Conservation (phyloP, 2,113 vertebrate species). For the Peromyscus maniculatus region DNA sequence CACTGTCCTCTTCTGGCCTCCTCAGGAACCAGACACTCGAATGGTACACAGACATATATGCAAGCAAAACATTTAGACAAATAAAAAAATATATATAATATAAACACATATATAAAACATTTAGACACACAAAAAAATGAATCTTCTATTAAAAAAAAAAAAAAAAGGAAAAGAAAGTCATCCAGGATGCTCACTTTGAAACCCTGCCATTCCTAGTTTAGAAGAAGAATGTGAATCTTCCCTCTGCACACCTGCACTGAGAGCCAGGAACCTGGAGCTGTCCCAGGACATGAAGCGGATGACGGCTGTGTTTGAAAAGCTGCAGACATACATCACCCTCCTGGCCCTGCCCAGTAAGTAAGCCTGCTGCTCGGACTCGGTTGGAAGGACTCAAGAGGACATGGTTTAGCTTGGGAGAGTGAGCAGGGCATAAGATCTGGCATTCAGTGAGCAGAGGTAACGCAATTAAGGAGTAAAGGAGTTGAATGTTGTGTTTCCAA, state of each 20-base stretch:
- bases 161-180: neutral
- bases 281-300: slow-evolving; percentile 93
- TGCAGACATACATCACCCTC: slow-evolving; percentile 93
- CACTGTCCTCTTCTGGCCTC: neutral
- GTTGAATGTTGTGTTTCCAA: slow-evolving; percentile 31
- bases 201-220: slow-evolving; percentile 90
- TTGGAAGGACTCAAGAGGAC: neutral
- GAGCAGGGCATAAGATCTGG: neutral
- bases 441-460: neutral
- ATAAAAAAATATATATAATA: neutral
- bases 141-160: neutral
- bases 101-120: neutral
- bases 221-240: slow-evolving; percentile 96
- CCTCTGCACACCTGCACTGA: slow-evolving; percentile 93
- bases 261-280: slow-evolving; percentile 93
- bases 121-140: neutral
- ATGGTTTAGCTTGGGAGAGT: neutral
- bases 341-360: slow-evolving; percentile 96
- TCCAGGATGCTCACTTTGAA: slow-evolving; percentile 72
- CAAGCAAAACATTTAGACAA: neutral
- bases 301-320: slow-evolving; percentile 94
- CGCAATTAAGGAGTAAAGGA: neutral
- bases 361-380: neutral
- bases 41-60: neutral
- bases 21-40: too few species aligned